phyloP scores from a whole-genome alignment of 2,797 vertebrate genomes.

The Epinephelus coioides region DNA sequence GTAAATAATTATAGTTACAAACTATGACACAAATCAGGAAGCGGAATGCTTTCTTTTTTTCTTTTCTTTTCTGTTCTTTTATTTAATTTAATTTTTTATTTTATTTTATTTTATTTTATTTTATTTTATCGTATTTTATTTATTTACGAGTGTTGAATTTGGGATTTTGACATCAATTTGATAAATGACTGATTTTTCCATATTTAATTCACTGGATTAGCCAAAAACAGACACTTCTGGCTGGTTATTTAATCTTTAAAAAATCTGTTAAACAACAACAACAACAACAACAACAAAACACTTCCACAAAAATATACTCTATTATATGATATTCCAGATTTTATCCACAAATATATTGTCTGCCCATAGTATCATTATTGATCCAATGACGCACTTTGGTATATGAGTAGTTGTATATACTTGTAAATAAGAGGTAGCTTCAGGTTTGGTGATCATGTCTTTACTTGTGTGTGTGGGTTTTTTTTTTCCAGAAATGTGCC shows the following conservation, averaged over 20 bases:
- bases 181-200: not conserved
- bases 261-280: too few species aligned
- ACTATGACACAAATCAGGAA: not conserved
- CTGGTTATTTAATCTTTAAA: too few species aligned
- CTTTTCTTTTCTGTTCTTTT: too few species aligned
- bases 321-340: not conserved
- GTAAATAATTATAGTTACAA: constrained; percentile 9
- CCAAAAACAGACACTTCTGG: too few species aligned
- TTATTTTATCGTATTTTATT: too few species aligned
- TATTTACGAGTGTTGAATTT: not conserved
- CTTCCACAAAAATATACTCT: too few species aligned
- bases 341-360: not conserved
- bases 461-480: constrained; percentile 21
- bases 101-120: too few species aligned
- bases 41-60: not conserved
- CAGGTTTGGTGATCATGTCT: not conserved
- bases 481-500: constrained; percentile 87
- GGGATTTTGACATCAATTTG: not conserved
- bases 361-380: not conserved
- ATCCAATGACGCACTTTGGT: not conserved
- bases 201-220: too few species aligned
- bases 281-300: too few species aligned
- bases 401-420: not conserved
- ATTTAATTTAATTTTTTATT: too few species aligned
- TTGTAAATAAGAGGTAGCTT: not conserved